Evolutionary conservation across 2,888 invertebrate genomes (phyloP).

Genomic region (Spilosoma lubricipeda): DNA sequence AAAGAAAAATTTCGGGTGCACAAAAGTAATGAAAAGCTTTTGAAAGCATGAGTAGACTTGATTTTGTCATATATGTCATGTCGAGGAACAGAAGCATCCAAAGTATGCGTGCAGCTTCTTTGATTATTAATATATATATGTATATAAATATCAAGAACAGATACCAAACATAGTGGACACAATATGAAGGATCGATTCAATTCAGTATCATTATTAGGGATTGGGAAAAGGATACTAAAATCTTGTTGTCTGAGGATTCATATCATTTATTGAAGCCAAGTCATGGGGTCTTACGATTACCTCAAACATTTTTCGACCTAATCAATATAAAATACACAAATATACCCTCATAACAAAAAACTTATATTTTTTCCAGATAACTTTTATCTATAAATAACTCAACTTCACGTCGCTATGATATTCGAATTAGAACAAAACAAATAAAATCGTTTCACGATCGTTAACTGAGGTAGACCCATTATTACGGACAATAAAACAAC

Average conservation of each 20-base stretch:
- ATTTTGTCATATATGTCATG: neutral
- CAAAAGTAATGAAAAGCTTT: too few relatives aligned
- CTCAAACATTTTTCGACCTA: neutral
- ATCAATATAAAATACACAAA: neutral
- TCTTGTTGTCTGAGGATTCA: too few relatives aligned
- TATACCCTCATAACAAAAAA: neutral
- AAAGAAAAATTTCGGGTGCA: too few relatives aligned
- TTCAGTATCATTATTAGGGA: neutral
- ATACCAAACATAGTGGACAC: neutral
- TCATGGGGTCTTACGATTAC: too few relatives aligned
- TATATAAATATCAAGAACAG: too few relatives aligned
- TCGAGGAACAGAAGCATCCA: neutral
- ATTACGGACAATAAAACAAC: constrained; percentile 8
- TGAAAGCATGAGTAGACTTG: neutral
- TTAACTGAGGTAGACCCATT: constrained; percentile 8
- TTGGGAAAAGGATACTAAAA: too few relatives aligned
- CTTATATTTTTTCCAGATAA: neutral
- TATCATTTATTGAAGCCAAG: too few relatives aligned
- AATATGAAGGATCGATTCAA: neutral
- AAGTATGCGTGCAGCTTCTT: neutral
- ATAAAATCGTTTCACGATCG: constrained; percentile 10
- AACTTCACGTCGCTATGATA: neutral
- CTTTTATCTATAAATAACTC: neutral
- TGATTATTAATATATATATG: too few relatives aligned
- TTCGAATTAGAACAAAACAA: constrained; percentile 14